Percentiles rank a stretch among this genome's conserved stretches.
Conservation (phyloP, 2,888 invertebrate species). For the Scaptomyza tumidula region DNA sequence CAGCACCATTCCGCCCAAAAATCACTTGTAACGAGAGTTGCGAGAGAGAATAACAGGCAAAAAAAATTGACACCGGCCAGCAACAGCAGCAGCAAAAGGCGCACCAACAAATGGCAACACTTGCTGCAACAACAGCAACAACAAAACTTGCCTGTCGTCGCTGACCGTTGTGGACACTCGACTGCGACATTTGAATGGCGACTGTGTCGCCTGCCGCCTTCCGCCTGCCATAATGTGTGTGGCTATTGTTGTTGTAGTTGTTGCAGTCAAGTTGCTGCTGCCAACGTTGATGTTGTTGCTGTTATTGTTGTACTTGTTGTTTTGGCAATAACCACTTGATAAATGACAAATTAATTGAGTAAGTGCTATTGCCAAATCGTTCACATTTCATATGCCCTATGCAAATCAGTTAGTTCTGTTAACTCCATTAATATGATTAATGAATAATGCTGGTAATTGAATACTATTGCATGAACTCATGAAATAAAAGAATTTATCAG, state of each 20-base stretch:
- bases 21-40: slow-evolving; percentile 57
- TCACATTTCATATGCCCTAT: slow-evolving; percentile 41
- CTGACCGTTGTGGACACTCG: slow-evolving; percentile 58
- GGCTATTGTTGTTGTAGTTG: slow-evolving; percentile 25
- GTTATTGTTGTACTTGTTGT: slow-evolving; percentile 32
- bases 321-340: slow-evolving; percentile 73
- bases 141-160: slow-evolving; percentile 55
- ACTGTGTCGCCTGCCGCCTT: slow-evolving; percentile 37
- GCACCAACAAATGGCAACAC: slow-evolving; percentile 35
- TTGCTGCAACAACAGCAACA: slow-evolving; percentile 22
- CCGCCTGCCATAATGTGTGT: slow-evolving; percentile 25
- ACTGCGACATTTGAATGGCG: slow-evolving; percentile 68
- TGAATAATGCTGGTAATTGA: background rate
- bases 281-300: slow-evolving; percentile 23
- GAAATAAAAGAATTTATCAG: no score
- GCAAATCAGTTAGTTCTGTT: slow-evolving; percentile 38
- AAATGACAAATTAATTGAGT: slow-evolving; percentile 79
- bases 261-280: slow-evolving; percentile 17
- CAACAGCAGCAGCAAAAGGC: slow-evolving; percentile 37
- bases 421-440: slow-evolving; percentile 21
- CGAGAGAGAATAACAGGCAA: slow-evolving; percentile 49
- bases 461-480: background rate
- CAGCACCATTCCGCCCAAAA: slow-evolving; percentile 9
- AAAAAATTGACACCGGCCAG: slow-evolving; percentile 63
- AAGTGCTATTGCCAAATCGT: slow-evolving; percentile 67